phyloP scores from a whole-genome alignment of 2,797 vertebrate species.

The Alauda arvensis region DNA sequence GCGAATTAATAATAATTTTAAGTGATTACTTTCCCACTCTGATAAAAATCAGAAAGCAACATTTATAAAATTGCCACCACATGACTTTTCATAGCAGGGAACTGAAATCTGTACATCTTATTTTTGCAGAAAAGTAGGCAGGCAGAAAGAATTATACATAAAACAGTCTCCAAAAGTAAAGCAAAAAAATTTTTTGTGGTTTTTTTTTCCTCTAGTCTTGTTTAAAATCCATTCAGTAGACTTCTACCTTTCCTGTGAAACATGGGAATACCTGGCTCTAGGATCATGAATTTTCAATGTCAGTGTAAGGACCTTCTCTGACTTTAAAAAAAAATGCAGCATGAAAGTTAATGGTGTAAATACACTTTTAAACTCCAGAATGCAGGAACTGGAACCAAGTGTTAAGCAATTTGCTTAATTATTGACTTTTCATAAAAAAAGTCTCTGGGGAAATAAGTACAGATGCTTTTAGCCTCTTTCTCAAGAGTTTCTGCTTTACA shows the following conservation, averaged over 20 bases:
- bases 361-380: slow-evolving; percentile 77
- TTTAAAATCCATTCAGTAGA: slow-evolving; percentile 73
- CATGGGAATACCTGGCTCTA: slow-evolving; percentile 68
- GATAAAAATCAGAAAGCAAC: slow-evolving; percentile 81
- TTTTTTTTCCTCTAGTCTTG: slow-evolving; percentile 37
- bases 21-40: slow-evolving; percentile 78
- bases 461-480: slow-evolving; percentile 78
- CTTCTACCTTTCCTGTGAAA: slow-evolving; percentile 66
- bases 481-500: slow-evolving; percentile 74
- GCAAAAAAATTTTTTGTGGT: slow-evolving; percentile 58
- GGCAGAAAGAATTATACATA: slow-evolving; percentile 80
- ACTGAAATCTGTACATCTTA: slow-evolving; percentile 82
- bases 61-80: slow-evolving; percentile 81
- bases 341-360: slow-evolving; percentile 75
- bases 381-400: slow-evolving; percentile 76
- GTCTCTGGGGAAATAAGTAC: slow-evolving; percentile 72
- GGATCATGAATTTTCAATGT: slow-evolving; percentile 60
- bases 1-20: slow-evolving; percentile 76
- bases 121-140: slow-evolving; percentile 80
- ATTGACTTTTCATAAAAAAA: slow-evolving; percentile 82
- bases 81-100: slow-evolving; percentile 79
- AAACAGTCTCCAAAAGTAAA: slow-evolving; percentile 77
- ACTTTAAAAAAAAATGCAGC: slow-evolving; percentile 75
- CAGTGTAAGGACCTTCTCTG: slow-evolving; percentile 73
- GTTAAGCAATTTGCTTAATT: slow-evolving; percentile 85